These are phyloP conservation scores for Misgurnus mizolepis DNA, from an alignment of 2,113 vertebrate genomes.

Conservation along the genomic window DNA sequence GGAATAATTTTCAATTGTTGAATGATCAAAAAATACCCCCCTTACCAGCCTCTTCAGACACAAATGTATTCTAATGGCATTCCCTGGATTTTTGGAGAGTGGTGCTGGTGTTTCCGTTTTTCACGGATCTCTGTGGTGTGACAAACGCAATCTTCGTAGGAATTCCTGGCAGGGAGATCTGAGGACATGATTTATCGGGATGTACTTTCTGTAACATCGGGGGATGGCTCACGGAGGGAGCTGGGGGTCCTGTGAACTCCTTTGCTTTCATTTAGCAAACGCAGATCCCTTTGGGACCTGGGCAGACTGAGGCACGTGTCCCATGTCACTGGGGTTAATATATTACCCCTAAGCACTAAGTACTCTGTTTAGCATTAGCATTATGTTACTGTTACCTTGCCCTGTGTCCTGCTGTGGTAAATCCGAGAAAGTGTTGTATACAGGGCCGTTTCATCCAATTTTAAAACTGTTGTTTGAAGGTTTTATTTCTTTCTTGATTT, in stretches of 20 bases:
- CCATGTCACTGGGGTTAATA: slow-evolving; percentile 29
- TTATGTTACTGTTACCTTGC: not conserved
- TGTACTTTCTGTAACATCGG: slow-evolving; percentile 57
- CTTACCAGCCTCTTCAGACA: slow-evolving; percentile 57
- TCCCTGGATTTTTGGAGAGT: slow-evolving; percentile 79
- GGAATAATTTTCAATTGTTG: slow-evolving; percentile 74
- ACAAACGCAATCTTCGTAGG: slow-evolving; percentile 58
- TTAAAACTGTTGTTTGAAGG: slow-evolving; percentile 8
- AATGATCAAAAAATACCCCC: slow-evolving; percentile 77
- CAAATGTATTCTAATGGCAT: slow-evolving; percentile 78
- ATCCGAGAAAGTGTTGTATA: slow-evolving; percentile 18
- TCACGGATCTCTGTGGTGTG: slow-evolving; percentile 64
- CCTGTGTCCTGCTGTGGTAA: slow-evolving; percentile 20
- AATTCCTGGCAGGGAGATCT: slow-evolving; percentile 72
- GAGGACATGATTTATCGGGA: slow-evolving; percentile 72
- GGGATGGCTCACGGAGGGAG: slow-evolving; percentile 22
- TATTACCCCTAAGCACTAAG: slow-evolving; percentile 4
- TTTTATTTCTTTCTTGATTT: slow-evolving; percentile 20
- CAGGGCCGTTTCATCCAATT: slow-evolving; percentile 10
- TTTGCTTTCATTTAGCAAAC: slow-evolving; percentile 16
- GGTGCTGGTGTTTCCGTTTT: slow-evolving; percentile 68
- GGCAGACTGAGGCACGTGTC: slow-evolving; percentile 7
- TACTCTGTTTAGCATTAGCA: slow-evolving; percentile 20
- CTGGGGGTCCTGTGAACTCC: slow-evolving; percentile 7
- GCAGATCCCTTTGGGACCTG: slow-evolving; percentile 13